phyloP scores from a whole-genome alignment of 2,113 vertebrate species.

The Nibea coibor region DNA sequence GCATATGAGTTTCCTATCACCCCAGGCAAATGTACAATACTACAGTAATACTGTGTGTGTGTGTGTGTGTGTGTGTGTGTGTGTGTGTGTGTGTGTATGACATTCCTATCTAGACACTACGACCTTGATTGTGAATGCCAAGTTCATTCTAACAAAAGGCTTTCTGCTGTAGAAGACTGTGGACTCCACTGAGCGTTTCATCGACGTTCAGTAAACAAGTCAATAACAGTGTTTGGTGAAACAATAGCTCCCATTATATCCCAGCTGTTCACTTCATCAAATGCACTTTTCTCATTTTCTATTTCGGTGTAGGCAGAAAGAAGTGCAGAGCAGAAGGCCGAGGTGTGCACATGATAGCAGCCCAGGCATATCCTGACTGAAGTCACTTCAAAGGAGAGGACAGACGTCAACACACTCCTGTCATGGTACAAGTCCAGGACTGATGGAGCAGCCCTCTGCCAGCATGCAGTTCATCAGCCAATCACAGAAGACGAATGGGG shows the following conservation, averaged over 20 bases:
- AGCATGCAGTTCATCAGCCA: not conserved
- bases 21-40: not conserved
- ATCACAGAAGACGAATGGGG: not conserved
- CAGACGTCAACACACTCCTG: not conserved
- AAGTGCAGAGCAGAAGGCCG: not conserved
- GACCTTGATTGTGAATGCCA: not conserved
- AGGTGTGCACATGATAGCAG: not conserved
- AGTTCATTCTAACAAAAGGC: not conserved
- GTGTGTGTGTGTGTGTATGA: not conserved
- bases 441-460: not conserved
- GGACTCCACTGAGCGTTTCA: not conserved
- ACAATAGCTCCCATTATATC: constrained; percentile 8
- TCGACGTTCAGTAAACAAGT: not conserved
- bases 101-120: not conserved
- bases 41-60: not conserved
- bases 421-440: not conserved
- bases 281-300: too few relatives aligned
- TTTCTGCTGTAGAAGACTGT: not conserved
- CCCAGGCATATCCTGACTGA: not conserved
- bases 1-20: not conserved
- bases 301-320: not conserved
- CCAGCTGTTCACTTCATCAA: not conserved
- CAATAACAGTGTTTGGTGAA: constrained; percentile 15
- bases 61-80: not conserved
- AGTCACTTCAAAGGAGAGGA: not conserved